Evolutionary conservation across 2,888 invertebrate species (phyloP).

Genomic region (Eupeodes luniger): DNA sequence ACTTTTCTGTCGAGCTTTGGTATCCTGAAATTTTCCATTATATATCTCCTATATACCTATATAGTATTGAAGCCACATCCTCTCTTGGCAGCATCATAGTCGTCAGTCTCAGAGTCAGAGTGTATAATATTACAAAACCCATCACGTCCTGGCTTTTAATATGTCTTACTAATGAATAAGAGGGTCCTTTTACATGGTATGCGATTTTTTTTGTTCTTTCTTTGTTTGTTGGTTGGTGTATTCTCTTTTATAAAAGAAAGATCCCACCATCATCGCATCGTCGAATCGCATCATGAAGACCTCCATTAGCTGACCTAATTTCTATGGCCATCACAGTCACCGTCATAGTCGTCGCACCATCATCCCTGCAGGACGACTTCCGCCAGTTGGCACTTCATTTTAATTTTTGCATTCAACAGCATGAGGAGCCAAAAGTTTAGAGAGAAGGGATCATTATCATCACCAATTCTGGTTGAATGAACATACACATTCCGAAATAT

Average conservation of each 20-base stretch:
- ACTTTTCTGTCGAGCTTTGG: slow-evolving; percentile 26
- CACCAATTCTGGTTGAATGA: slow-evolving; percentile 29
- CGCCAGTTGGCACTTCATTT: slow-evolving; percentile 58
- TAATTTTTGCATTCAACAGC: slow-evolving; percentile 55
- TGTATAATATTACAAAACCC: slow-evolving; percentile 29
- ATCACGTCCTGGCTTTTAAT: slow-evolving; percentile 58
- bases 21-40: neutral
- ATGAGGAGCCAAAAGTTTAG: slow-evolving; percentile 33
- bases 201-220: neutral
- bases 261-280: neutral
- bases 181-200: slow-evolving; percentile 18
- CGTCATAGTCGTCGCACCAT: no score
- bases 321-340: slow-evolving; percentile 3
- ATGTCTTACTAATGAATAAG: slow-evolving; percentile 54
- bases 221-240: no score
- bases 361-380: slow-evolving; percentile 26
- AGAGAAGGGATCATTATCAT: slow-evolving; percentile 48
- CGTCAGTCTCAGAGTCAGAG: neutral
- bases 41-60: neutral
- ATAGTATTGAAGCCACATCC: slow-evolving; percentile 5
- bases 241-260: neutral
- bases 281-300: slow-evolving; percentile 11
- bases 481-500: neutral
- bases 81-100: neutral
- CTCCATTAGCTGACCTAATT: slow-evolving; percentile 51